Conservation (phyloP, 2,113 vertebrate species). For the Pseudopodoces humilis region DNA sequence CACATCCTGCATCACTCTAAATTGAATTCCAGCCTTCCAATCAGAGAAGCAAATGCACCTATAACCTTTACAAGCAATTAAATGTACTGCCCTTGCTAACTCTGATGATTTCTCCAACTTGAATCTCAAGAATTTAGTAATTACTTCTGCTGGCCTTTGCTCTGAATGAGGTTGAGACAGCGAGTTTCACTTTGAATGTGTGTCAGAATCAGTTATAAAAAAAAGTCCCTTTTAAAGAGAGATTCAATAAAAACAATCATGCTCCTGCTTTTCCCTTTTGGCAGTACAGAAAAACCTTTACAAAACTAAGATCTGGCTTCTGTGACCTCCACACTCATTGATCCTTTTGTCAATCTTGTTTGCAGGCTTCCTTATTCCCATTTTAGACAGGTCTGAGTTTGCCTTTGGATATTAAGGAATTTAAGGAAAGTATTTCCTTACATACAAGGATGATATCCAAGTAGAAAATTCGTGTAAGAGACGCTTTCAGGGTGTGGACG, state of each 20-base stretch:
- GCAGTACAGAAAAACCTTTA: background rate
- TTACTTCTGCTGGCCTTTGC: slow-evolving; percentile 43
- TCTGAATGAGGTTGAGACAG: background rate
- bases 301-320: background rate
- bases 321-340: background rate
- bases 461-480: background rate
- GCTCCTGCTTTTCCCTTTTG: background rate
- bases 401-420: background rate
- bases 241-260: background rate
- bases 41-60: background rate
- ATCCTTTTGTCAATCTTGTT: background rate
- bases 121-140: slow-evolving; percentile 28
- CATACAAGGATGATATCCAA: background rate
- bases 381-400: background rate
- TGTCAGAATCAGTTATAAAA: background rate
- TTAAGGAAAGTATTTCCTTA: background rate
- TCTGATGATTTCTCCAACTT: background rate
- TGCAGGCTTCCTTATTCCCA: background rate
- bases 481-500: too few relatives aligned
- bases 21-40: background rate
- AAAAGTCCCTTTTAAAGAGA: background rate
- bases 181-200: background rate
- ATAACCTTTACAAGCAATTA: slow-evolving; percentile 31
- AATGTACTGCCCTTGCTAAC: background rate
- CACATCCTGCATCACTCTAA: background rate